phyloP scores from a whole-genome alignment of 2,888 invertebrate genomes.

The Phania funesta region DNA sequence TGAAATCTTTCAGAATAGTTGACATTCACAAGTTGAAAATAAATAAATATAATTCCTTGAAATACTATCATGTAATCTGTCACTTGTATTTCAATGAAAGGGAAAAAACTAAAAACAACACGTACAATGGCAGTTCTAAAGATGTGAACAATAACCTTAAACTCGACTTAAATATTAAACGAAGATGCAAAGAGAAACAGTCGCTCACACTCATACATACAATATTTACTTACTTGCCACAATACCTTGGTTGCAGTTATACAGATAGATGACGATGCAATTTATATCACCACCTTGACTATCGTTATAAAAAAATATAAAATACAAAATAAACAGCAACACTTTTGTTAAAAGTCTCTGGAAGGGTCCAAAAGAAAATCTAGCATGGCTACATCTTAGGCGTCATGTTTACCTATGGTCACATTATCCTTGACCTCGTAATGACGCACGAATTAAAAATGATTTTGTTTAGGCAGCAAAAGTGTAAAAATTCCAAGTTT shows the following conservation, averaged over 20 bases:
- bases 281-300: conserved; percentile 59
- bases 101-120: conserved; percentile 36
- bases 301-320: conserved; percentile 5
- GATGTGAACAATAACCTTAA: conserved; percentile 56
- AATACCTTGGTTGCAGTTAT: conserved; percentile 3
- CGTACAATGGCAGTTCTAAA: conserved; percentile 31
- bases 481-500: conserved; percentile 3
- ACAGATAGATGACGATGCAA: conserved; percentile 38
- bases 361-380: conserved; percentile 18
- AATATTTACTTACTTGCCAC: conserved; percentile 28
- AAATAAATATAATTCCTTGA: conserved; percentile 62
- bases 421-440: conserved; percentile 63
- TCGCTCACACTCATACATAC: not conserved
- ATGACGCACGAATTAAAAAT: conserved; percentile 51
- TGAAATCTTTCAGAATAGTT: conserved; percentile 55
- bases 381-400: not conserved
- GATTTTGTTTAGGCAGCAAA: conserved; percentile 1
- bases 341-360: not conserved
- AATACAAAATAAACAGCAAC: not conserved
- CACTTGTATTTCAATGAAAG: conserved; percentile 62
- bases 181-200: conserved; percentile 1
- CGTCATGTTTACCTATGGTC: not conserved
- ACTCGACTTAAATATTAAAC: conserved; percentile 32
- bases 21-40: conserved; percentile 52
- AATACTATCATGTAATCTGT: conserved; percentile 68